Evolutionary conservation across 1,140 invertebrate genomes (phyloP), one percentile per base, ranked within the genome.

Genomic region (Drosophila truncata): DNA sequence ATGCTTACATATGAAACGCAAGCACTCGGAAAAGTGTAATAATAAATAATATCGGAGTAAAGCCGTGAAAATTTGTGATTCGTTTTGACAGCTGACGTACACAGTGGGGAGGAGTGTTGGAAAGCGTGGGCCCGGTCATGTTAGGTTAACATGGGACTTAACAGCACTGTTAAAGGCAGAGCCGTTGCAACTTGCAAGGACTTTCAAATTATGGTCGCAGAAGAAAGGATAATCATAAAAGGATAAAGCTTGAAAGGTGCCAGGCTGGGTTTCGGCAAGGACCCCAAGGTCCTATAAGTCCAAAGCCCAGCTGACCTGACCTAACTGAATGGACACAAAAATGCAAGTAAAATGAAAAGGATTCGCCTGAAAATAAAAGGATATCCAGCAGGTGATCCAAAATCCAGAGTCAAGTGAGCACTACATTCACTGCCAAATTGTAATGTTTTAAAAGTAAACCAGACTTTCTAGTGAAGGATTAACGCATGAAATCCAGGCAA

Each of bases 51-150:
- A 59, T 16, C 23, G 16, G 31, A 20, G 11, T n/a, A 41, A 66
- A 54, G 74, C 74, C 74, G 74, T 69, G 74, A 77, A 77, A 77
- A 77, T 66, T 75, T 75, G 49, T 75, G 58, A 50, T 74, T 77
- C 72, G 72, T 42, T 77, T 77, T 77, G 62, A 77, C 74, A 77
- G 74, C 73, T 77, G 74, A 77, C 74, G 74, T 77, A 77, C 72
- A 77, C 73, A 76, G 73, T 58, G 61, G 33, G 23, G 35, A 29
- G 14, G 33, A 76, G 73, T 66, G 61, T 35, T 76, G 52, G 37
- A 10, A 52, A 61, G 16, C 13, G 27, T 16, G 29, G n/a, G 18
- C 11, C 23, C 8, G n/a, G 16, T 2, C 16, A 10, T 20, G 49
- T 73, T 47, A 55, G 13, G 9, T 13, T 49, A 57, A n/a, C 50